Evolutionary conservation across 2,888 invertebrate genomes (phyloP).

Genomic region (Allacma fusca): DNA sequence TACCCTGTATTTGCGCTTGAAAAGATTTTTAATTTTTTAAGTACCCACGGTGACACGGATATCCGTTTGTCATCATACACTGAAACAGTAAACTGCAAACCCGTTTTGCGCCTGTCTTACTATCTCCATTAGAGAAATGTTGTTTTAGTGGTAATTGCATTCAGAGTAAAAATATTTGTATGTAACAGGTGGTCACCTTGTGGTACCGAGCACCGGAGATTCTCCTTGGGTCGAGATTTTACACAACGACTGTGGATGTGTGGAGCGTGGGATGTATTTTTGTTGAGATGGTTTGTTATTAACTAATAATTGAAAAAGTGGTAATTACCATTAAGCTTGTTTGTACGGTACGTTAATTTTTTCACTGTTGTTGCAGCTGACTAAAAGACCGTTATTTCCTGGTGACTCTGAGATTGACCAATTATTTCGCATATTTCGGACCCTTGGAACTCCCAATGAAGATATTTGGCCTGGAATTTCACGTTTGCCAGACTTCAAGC

Average conservation of each 20-base stretch:
- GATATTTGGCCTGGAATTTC: slow-evolving; percentile 83
- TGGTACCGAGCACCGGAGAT: slow-evolving; percentile 99
- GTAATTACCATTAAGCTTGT: too few relatives aligned
- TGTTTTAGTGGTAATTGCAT: too few relatives aligned
- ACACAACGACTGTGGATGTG: slow-evolving; percentile 91
- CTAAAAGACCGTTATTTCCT: slow-evolving; percentile 86
- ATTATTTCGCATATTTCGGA: slow-evolving; percentile 93
- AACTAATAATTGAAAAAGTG: too few relatives aligned
- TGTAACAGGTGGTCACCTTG: slow-evolving; percentile 76
- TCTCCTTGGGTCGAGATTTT: slow-evolving; percentile 86
- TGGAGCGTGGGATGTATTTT: slow-evolving; percentile 97
- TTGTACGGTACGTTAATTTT: too few relatives aligned
- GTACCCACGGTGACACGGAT: too few relatives aligned
- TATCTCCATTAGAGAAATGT: too few relatives aligned
- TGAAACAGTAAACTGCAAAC: too few relatives aligned
- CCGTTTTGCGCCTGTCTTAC: too few relatives aligned
- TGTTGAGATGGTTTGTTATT: slow-evolving; percentile 86
- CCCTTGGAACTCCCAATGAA: slow-evolving; percentile 92
- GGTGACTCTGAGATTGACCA: slow-evolving; percentile 99
- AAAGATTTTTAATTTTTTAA: too few relatives aligned
- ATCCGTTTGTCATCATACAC: too few relatives aligned
- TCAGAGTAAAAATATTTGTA: too few relatives aligned
- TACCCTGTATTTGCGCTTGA: too few relatives aligned
- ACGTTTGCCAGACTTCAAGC: slow-evolving; percentile 86
- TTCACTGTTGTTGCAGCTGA: slow-evolving; percentile 70